Conservation (phyloP, 2,888 invertebrate species). For the Clitarchus hookeri region DNA sequence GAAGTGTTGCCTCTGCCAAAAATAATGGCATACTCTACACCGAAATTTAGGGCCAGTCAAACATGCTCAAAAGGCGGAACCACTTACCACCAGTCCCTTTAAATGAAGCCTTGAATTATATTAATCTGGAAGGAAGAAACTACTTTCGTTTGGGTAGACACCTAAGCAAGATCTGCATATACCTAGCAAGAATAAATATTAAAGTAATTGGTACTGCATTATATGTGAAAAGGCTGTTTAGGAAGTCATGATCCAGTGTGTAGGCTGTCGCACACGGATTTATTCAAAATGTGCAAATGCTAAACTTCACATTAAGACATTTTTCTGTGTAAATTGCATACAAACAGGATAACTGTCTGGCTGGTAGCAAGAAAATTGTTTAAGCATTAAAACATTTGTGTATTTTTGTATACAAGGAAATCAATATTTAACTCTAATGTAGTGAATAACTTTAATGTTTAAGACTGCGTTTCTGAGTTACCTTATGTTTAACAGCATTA, state of each 20-base stretch:
- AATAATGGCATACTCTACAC: slow-evolving; percentile 28
- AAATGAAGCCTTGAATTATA: not conserved
- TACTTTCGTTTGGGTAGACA: not conserved
- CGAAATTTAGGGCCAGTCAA: not conserved
- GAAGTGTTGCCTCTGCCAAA: not conserved
- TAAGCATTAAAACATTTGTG: no score
- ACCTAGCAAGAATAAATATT: not conserved
- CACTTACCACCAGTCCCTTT: not conserved
- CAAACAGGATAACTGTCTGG: not conserved
- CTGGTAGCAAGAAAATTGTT: no score
- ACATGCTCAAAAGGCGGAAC: not conserved
- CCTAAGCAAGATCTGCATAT: not conserved
- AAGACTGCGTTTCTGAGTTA: no score
- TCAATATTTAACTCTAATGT: no score
- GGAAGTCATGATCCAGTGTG: not conserved
- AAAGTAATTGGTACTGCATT: not conserved
- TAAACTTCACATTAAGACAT: not conserved
- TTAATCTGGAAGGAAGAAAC: not conserved
- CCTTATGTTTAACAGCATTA: no score
- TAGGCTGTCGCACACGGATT: not conserved
- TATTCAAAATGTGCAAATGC: not conserved
- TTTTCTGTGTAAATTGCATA: not conserved
- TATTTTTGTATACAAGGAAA: no score
- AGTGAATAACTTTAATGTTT: no score
- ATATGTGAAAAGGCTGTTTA: not conserved